phyloP scores from a whole-genome alignment of 2,113 vertebrate genomes.

The Macrotus californicus region DNA sequence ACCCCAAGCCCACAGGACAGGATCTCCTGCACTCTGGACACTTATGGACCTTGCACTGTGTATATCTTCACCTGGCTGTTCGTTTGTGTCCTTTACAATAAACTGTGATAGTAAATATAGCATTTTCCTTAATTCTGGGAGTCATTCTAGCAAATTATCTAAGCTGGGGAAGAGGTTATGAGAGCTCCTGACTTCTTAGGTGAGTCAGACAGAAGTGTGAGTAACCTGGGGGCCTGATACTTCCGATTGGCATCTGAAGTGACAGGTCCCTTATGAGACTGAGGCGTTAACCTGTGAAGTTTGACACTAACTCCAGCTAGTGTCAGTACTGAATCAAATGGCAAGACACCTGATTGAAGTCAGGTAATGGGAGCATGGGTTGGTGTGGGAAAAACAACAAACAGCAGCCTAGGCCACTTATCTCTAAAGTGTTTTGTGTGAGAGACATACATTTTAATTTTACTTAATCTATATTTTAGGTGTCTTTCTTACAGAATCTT shows the following conservation, averaged over 20 bases:
- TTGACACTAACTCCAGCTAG: neutral
- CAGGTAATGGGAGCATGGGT: neutral
- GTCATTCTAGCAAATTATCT: neutral
- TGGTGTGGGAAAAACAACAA: neutral
- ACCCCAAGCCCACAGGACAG: neutral
- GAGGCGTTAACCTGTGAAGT: neutral
- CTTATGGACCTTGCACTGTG: too few relatives aligned
- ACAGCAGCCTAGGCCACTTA: neutral
- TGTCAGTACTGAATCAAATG: neutral
- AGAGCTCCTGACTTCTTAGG: neutral
- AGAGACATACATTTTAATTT: neutral
- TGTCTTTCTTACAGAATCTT: neutral
- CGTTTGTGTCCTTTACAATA: neutral
- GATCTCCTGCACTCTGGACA: neutral
- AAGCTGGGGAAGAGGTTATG: neutral
- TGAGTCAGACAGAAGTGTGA: neutral
- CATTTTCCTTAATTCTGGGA: neutral
- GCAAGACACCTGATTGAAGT: neutral
- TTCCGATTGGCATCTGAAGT: neutral
- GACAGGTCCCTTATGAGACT: neutral
- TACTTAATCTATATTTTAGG: neutral
- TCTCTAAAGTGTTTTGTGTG: neutral
- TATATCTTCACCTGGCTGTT: neutral
- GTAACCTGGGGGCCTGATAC: neutral
- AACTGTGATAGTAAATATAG: neutral